Evolutionary conservation across 2,888 invertebrate species (phyloP), one percentile per base, ranked within the genome.

Genomic region (Yponomeuta plumbellus): DNA sequence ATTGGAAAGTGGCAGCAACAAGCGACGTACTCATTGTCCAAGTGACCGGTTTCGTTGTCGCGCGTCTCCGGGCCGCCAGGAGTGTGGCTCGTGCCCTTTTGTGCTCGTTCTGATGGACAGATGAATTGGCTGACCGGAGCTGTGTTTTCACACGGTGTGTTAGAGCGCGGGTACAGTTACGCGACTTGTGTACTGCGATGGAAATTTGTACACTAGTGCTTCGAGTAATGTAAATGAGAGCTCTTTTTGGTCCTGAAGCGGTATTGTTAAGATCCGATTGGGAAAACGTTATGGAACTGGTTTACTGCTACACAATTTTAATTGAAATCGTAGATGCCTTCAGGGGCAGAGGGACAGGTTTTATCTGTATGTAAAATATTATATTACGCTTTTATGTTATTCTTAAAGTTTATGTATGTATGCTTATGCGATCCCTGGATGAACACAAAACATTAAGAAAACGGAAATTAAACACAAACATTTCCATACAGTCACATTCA

Each of bases 31-130:
- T 6, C 5, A 34, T 13, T 52, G 44, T 52, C 44, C 44, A 17
- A 52, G 44, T 52, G 44, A 17, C 44, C 44, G 44, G 13, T 52
- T 17, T 52, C 44, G 44, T 52, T 52, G 59, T 59, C 59, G 23
- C 59, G 59, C 22, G 59, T 23, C 59, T n/a, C 57, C 57, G 21
- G 21, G 57, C 57, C n/a, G 57, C 21, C 57, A 59, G 11, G 23
- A 59, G 23, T 59, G 20, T 17, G 59, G 20, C 66, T 56, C 65
- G 64, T 67, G 70, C 67, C 68, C 26, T 67, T 68, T 68, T 69
- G 70, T 68, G 65, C 22, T 56, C 39, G 40, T 40, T 52, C 34
- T 69, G 70, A 70, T 67, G 67, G 70, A 70, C 70, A 69, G 39
- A 59, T 70, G 70, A 70, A 70, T 70, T 65, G 70, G 22, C 11